A percentile compares a stretch with the other conserved stretches of the same genome.
phyloP scores from a whole-genome alignment of 2,888 invertebrate genomes.

The Leucozona laternaria region DNA sequence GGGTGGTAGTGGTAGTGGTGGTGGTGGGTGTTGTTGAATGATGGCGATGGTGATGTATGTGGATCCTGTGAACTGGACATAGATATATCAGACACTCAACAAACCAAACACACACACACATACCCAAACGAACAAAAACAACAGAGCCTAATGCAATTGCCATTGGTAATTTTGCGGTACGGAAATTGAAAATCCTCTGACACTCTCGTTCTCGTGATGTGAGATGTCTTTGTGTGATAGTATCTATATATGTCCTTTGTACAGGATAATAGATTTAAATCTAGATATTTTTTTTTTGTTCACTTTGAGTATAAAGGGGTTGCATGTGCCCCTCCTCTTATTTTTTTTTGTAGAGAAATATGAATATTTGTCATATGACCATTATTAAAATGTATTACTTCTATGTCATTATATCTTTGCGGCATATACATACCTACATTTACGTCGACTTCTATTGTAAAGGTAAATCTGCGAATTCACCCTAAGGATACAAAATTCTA shows the following conservation, averaged over 20 bases:
- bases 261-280: slow-evolving; percentile 49
- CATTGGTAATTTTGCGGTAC: slow-evolving; percentile 72
- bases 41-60: not conserved
- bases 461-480: slow-evolving; percentile 43
- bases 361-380: slow-evolving; percentile 34
- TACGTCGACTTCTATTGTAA: not conserved
- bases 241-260: slow-evolving; percentile 17
- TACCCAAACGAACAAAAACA: slow-evolving; percentile 47
- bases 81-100: not conserved
- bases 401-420: slow-evolving; percentile 73
- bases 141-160: slow-evolving; percentile 73
- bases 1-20: slow-evolving; percentile 8
- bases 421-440: slow-evolving; percentile 47
- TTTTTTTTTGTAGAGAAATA: slow-evolving; percentile 26
- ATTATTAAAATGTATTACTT: slow-evolving; percentile 56
- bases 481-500: slow-evolving; percentile 23
- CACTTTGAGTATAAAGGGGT: not conserved
- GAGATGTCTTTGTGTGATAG: not conserved
- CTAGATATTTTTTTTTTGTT: slow-evolving; percentile 15
- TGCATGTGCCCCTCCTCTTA: not conserved
- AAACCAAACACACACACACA: slow-evolving; percentile 19
- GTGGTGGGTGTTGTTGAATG: not conserved
- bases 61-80: not conserved
- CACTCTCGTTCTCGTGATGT: slow-evolving; percentile 9
- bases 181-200: slow-evolving; percentile 73